These are phyloP conservation scores for Urosaurus nigricauda DNA, from an alignment of 2,797 vertebrate species.

Conservation along the genomic window DNA sequence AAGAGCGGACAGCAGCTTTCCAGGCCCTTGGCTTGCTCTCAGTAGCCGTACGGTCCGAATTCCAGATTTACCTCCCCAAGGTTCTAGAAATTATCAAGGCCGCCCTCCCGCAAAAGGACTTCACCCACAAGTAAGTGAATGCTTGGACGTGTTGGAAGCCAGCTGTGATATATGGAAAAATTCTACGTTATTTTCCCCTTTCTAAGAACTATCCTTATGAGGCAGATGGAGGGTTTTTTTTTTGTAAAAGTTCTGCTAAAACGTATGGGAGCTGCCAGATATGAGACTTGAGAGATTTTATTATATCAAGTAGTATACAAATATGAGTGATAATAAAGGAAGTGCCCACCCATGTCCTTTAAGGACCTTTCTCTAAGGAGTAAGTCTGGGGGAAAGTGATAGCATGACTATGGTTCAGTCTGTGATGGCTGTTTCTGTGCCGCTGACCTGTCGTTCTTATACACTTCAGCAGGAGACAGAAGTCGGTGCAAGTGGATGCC, in stretches of 20 bases:
- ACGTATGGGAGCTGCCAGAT: neutral
- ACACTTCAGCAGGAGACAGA: slow-evolving; percentile 89
- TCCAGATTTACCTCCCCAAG: slow-evolving; percentile 93
- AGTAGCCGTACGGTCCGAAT: slow-evolving; percentile 93
- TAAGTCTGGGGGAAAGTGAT: too few relatives aligned
- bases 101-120: slow-evolving; percentile 96
- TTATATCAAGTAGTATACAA: too few relatives aligned
- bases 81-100: slow-evolving; percentile 98
- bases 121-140: slow-evolving; percentile 93
- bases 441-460: neutral
- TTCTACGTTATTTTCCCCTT: too few relatives aligned
- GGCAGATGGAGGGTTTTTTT: too few relatives aligned
- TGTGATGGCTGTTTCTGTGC: neutral
- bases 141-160: neutral
- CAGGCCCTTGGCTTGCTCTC: slow-evolving; percentile 95
- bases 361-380: neutral
- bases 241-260: neutral
- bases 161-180: neutral
- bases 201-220: neutral
- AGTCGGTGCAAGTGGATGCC: slow-evolving; percentile 96
- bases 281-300: neutral
- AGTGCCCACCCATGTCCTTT: neutral
- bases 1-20: slow-evolving; percentile 95
- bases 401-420: neutral
- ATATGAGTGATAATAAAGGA: too few relatives aligned